Evolutionary conservation across 2,113 vertebrate genomes (phyloP).

Genomic region (Melospiza melodia): DNA sequence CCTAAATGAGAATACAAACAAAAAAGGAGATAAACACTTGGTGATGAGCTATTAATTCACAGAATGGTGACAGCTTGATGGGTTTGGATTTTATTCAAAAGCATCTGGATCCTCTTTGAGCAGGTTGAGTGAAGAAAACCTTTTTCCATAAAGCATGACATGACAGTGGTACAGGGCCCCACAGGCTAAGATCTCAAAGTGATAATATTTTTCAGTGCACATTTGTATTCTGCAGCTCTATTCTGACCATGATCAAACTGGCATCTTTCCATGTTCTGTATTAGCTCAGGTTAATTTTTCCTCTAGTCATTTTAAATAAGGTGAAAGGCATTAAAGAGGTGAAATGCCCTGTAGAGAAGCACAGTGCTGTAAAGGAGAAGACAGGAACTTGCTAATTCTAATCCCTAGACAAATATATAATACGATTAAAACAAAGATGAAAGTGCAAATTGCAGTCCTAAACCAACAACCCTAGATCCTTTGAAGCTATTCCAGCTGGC

Average conservation of each 20-base stretch:
- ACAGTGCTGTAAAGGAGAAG: background rate
- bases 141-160: background rate
- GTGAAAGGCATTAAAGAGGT: background rate
- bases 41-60: background rate
- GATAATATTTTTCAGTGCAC: background rate
- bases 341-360: background rate
- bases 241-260: background rate
- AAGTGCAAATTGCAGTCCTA: conserved; percentile 1
- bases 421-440: conserved; percentile 26
- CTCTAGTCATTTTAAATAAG: background rate
- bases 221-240: background rate
- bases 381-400: background rate
- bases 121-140: background rate
- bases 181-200: background rate
- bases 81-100: background rate
- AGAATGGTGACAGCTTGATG: background rate
- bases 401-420: conserved; percentile 10
- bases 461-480: background rate
- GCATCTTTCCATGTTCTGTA: background rate
- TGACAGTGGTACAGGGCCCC: background rate
- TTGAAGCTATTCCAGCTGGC: conserved; percentile 20
- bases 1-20: background rate
- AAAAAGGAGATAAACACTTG: background rate
- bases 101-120: background rate
- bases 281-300: conserved; percentile 8